These are phyloP conservation scores for Doris montereyensis DNA, from an alignment of 2,888 invertebrate species.

Conservation along the genomic window DNA sequence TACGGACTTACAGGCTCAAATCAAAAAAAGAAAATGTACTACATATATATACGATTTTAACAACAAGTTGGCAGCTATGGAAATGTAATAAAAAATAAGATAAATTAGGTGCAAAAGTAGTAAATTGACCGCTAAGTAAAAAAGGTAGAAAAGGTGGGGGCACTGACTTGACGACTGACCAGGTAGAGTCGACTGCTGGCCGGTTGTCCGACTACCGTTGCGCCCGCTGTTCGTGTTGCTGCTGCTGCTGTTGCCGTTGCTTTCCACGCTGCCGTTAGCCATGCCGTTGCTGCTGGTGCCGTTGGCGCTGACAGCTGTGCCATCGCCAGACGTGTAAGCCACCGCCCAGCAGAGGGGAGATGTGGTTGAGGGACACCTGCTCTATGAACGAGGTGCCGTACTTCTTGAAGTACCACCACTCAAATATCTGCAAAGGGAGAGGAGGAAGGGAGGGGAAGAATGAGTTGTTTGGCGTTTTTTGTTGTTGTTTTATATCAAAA, in stretches of 20 bases:
- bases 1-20: too few species aligned
- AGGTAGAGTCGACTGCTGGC: constrained; percentile 34
- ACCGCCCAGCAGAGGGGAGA: constrained; percentile 90
- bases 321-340: constrained; percentile 23
- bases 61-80: too few species aligned
- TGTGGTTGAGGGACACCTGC: constrained; percentile 93
- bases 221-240: constrained; percentile 46
- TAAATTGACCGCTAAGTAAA: too few species aligned
- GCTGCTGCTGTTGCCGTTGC: constrained; percentile 46
- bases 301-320: neutral
- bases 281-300: neutral
- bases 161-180: constrained; percentile 37
- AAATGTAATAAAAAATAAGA: too few species aligned
- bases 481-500: too few species aligned
- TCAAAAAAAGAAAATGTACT: too few species aligned
- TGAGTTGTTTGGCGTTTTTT: neutral
- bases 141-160: too few species aligned
- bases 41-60: too few species aligned
- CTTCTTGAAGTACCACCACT: constrained; percentile 99
- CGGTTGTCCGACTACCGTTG: constrained; percentile 5
- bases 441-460: neutral
- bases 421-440: constrained; percentile 80
- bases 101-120: too few species aligned
- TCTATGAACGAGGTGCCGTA: constrained; percentile 98
- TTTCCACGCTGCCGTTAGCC: constrained; percentile 77